phyloP scores from a whole-genome alignment of 2,797 vertebrate species.

The Synaphobranchus kaupii region DNA sequence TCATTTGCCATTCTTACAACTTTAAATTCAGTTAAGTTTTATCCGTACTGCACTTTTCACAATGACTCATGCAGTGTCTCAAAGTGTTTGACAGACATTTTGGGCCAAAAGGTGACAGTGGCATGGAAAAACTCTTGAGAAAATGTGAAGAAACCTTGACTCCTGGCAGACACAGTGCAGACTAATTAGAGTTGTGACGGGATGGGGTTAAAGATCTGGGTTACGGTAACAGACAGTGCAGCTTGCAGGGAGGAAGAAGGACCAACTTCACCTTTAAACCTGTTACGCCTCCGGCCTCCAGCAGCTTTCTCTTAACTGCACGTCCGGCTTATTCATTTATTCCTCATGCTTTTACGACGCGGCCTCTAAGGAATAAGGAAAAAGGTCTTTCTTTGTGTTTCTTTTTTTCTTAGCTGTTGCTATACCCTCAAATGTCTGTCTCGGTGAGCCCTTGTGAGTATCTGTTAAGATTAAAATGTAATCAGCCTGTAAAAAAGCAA shows the following conservation, averaged over 20 bases:
- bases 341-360: not conserved
- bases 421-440: not conserved
- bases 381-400: not conserved
- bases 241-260: not conserved
- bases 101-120: not conserved
- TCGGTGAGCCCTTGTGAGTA: not conserved
- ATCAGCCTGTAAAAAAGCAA: not conserved
- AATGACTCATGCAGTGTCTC: not conserved
- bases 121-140: not conserved
- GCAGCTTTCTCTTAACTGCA: not conserved
- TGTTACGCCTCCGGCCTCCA: not conserved
- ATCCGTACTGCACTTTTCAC: not conserved
- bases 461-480: not conserved
- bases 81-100: not conserved
- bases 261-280: not conserved
- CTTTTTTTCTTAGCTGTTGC: not conserved
- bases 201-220: not conserved
- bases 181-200: not conserved
- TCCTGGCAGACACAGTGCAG: not conserved
- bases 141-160: too few species aligned
- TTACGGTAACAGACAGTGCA: not conserved
- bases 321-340: not conserved
- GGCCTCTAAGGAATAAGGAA: not conserved
- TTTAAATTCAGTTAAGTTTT: not conserved
- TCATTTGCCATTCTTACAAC: not conserved